phyloP scores from a whole-genome alignment of 2,888 invertebrate species.

The Hirtodrosophila duncani region DNA sequence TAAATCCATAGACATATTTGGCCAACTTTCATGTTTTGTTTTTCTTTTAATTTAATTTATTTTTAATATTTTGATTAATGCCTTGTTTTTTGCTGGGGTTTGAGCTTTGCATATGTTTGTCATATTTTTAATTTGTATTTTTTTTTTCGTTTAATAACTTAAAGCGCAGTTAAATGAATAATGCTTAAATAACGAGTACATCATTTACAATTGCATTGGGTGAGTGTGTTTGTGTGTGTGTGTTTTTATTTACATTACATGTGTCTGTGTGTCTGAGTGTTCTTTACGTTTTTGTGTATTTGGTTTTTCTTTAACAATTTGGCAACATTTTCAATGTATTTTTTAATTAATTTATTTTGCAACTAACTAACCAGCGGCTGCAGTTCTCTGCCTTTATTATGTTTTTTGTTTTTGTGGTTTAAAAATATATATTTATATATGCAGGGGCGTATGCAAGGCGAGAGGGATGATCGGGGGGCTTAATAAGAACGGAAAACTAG shows the following conservation, averaged over 20 bases:
- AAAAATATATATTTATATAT: slow-evolving; percentile 3
- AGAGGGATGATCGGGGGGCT: too few species aligned
- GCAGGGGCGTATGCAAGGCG: too few species aligned
- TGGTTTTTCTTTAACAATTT: slow-evolving; percentile 33
- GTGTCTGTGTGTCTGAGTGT: slow-evolving; percentile 24
- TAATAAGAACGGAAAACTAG: too few species aligned
- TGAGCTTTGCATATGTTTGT: not conserved
- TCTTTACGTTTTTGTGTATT: slow-evolving; percentile 6
- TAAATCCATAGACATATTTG: slow-evolving; percentile 2
- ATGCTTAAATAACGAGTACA: slow-evolving; percentile 50
- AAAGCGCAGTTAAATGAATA: slow-evolving; percentile 31
- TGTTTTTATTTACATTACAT: slow-evolving; percentile 51
- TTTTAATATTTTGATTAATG: slow-evolving; percentile 21
- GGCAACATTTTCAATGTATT: slow-evolving; percentile 39
- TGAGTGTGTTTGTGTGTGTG: slow-evolving; percentile 1
- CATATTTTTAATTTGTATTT: not conserved
- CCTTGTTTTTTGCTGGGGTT: not conserved
- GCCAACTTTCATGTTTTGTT: slow-evolving; percentile 13
- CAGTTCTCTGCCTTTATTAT: not conserved
- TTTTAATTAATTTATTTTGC: slow-evolving; percentile 18
- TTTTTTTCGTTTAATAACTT: not conserved
- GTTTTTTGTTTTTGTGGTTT: not conserved
- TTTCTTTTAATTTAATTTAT: slow-evolving; percentile 9
- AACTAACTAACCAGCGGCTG: slow-evolving; percentile 22
- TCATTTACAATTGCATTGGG: slow-evolving; percentile 54